These are phyloP conservation scores for Acholoe squamosa DNA, from an alignment of 2,888 invertebrate genomes.

Conservation along the genomic window DNA sequence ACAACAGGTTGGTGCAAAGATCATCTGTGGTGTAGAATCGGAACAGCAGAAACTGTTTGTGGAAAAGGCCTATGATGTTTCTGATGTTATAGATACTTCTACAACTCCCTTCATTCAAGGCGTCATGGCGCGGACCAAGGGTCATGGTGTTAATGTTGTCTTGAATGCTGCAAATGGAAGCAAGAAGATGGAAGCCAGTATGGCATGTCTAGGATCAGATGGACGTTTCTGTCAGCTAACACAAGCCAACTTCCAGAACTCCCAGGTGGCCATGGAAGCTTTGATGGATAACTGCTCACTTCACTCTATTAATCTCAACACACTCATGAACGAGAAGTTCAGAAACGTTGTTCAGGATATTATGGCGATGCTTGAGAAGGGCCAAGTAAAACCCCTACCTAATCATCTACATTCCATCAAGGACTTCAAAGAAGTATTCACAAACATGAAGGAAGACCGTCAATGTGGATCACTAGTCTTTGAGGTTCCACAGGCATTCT, in stretches of 20 bases:
- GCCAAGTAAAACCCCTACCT: constrained; percentile 53
- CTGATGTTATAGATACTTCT: not conserved
- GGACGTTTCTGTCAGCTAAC: constrained; percentile 49
- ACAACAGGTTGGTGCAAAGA: constrained; percentile 16
- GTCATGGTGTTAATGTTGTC: not conserved
- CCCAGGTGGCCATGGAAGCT: constrained; percentile 23
- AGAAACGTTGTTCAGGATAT: constrained; percentile 13
- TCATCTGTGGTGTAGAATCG: not conserved
- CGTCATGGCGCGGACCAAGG: not conserved
- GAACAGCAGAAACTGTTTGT: not conserved
- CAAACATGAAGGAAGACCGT: constrained; percentile 34
- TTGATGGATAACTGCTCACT: constrained; percentile 60
- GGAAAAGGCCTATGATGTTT: not conserved
- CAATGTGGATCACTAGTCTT: constrained; percentile 62
- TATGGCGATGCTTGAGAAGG: constrained; percentile 16
- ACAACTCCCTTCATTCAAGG: not conserved
- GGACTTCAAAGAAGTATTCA: constrained; percentile 53
- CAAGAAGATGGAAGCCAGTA: not conserved
- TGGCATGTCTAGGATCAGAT: not conserved
- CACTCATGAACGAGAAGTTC: constrained; percentile 54
- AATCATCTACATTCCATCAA: not conserved
- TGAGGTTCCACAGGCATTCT: constrained; percentile 17
- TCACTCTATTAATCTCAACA: constrained; percentile 47
- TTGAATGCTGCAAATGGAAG: not conserved
- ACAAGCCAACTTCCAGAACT: constrained; percentile 13